Evolutionary conservation across 2,113 vertebrate genomes (phyloP), one percentile per base, ranked within the genome.

Genomic region (Cheirogaleus medius): DNA sequence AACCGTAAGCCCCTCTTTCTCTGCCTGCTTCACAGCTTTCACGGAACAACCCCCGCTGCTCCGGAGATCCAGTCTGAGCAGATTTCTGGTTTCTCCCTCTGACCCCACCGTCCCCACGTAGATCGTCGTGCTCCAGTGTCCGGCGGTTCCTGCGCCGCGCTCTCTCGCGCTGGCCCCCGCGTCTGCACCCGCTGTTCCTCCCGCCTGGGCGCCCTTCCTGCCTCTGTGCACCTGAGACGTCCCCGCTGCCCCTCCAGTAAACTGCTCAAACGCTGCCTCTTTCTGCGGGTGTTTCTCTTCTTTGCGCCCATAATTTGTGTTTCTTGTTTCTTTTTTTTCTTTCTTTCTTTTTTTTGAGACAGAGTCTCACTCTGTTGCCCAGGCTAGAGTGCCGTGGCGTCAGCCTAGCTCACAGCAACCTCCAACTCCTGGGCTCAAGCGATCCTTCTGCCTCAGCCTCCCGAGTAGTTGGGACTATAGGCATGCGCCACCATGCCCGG

Each of bases 81-180:
- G 25, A 29, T 7, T 73, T 56, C 80, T 73, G 54, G 37, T 27
- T 37, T 32, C 5, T 52, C 12, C 29, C 56, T 42, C 15, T n/a
- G 37, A 25, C 54, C 20, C 56, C 10, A 0, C 4, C 4, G n/a
- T 80, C 34, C 32, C 42, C 21, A 12, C 18, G n/a, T n/a, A n/a
- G n/a, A n/a, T n/a, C n/a, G n/a, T n/a, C 10, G n/a, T 1, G 1
- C 73, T 63, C 37, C 9, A 4, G 0, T 18, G 39, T 23, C 12
- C 20, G 25, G 10, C 2, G 4, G 21, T n/a, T 37, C 14, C 1
- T 32, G 34, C 2, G 13, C 44, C 44, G 68, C 0, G 5, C 27
- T 47, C 54, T 58, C 20, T 1, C n/a, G n/a, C n/a, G n/a, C 14
- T 20, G 20, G 15, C n/a, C 7, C 8, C 3, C 6, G 54, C 44